phyloP scores from a whole-genome alignment of 35 echinoderm and acorn worm species.

The Apostichopus japonicus region DNA sequence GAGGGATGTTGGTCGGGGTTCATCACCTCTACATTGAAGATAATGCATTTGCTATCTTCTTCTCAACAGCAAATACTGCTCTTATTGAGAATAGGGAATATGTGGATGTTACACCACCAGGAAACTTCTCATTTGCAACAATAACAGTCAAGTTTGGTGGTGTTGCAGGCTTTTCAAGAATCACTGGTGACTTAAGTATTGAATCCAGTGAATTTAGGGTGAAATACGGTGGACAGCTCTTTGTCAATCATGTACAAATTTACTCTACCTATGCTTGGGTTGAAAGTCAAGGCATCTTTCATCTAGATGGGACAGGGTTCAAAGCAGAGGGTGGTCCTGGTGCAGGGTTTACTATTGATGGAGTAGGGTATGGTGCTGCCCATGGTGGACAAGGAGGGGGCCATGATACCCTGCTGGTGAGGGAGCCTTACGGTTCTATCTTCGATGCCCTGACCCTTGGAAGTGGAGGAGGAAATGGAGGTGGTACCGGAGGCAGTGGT shows the following conservation, averaged over 20 bases:
- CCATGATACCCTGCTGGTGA: conserved; percentile 44
- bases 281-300: conserved; percentile 87
- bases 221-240: conserved; percentile 76
- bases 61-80: conserved; percentile 81
- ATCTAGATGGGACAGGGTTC: conserved; percentile 83
- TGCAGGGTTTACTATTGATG: conserved; percentile 43
- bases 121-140: conserved; percentile 92
- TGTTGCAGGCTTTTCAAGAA: conserved; percentile 62
- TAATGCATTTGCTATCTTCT: conserved; percentile 66
- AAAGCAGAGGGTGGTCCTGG: conserved; percentile 74
- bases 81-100: conserved; percentile 73
- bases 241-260: conserved; percentile 81
- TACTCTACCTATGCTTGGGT: conserved; percentile 90
- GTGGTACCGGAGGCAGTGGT: conserved; percentile 78
- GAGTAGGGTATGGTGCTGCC: conserved; percentile 81
- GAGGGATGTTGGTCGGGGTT: conserved; percentile 77
- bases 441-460: conserved; percentile 63
- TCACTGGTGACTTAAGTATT: conserved; percentile 65
- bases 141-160: conserved; percentile 86
- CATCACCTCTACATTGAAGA: conserved; percentile 94
- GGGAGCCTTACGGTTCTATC: conserved; percentile 87
- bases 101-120: conserved; percentile 69
- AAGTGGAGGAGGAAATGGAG: conserved; percentile 86
- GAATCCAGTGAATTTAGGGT: conserved; percentile 86
- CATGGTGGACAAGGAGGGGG: conserved; percentile 96